phyloP scores from a whole-genome alignment of 2,888 invertebrate species.

The Platycheirus rosarum region DNA sequence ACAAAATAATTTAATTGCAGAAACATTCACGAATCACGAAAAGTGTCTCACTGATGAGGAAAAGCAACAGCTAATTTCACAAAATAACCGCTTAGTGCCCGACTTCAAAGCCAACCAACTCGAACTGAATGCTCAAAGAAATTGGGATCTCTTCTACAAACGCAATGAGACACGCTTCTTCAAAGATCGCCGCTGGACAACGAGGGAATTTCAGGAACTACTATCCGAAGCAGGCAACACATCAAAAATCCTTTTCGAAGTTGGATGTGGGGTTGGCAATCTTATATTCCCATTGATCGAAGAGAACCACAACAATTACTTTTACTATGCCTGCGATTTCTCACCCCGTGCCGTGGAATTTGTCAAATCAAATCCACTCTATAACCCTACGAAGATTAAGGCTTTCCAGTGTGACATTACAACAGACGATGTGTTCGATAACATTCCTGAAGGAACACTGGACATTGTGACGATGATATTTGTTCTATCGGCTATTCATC shows the following conservation, averaged over 20 bases:
- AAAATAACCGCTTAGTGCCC: conserved; percentile 88
- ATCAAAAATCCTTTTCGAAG: conserved; percentile 85
- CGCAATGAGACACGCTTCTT: conserved; percentile 96
- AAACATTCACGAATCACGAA: conserved; percentile 75
- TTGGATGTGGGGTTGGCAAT: conserved; percentile 99
- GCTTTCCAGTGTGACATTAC: conserved; percentile 95
- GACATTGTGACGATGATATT: conserved; percentile 96
- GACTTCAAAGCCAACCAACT: conserved; percentile 90
- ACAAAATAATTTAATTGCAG: conserved; percentile 55
- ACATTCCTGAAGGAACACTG: conserved; percentile 84
- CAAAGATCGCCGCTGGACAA: conserved; percentile 98
- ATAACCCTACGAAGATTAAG: conserved; percentile 86
- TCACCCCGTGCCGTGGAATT: conserved; percentile 95
- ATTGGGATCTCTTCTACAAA: conserved; percentile 99
- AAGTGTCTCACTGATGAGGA: conserved; percentile 84
- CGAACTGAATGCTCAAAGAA: conserved; percentile 91
- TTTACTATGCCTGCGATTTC: conserved; percentile 95
- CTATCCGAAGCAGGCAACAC: conserved; percentile 82
- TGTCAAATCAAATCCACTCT: conserved; percentile 88
- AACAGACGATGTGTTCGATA: conserved; percentile 85
- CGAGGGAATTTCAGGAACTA: conserved; percentile 94
- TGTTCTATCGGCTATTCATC: conserved; percentile 97
- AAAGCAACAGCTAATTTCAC: conserved; percentile 85
- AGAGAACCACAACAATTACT: conserved; percentile 87
- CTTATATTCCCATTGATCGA: conserved; percentile 95